A percentile compares a stretch with the other conserved stretches of the same genome.
phyloP scores from a whole-genome alignment of 2,888 invertebrate species.

The Idaea aversata region DNA sequence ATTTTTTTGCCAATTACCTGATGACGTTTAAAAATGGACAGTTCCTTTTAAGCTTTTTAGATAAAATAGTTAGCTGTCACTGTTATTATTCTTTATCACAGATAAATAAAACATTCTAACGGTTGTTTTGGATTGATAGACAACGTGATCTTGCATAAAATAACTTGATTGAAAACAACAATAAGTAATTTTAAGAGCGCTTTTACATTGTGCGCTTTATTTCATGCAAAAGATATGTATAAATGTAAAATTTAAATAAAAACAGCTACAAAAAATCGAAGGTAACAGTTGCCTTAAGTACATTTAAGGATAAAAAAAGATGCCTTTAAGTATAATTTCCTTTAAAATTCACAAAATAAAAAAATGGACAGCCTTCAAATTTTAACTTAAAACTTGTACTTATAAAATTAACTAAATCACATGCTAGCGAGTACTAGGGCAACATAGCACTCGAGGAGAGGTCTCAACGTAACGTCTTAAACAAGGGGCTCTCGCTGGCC shows the following conservation, averaged over 20 bases:
- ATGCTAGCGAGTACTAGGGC: slow-evolving; percentile 49
- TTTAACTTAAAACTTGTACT: slow-evolving; percentile 64
- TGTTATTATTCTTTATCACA: slow-evolving; percentile 13
- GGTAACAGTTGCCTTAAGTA: neutral
- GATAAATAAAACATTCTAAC: slow-evolving; percentile 8
- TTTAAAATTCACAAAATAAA: slow-evolving; percentile 22
- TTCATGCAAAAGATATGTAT: neutral
- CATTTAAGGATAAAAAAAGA: neutral
- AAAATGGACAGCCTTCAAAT: slow-evolving; percentile 39
- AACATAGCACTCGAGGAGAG: slow-evolving; percentile 14
- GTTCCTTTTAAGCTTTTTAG: slow-evolving; percentile 11
- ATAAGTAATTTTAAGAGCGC: neutral
- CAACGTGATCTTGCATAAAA: neutral
- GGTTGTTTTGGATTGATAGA: neutral
- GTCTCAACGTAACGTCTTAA: slow-evolving; percentile 30
- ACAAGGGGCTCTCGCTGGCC: slow-evolving; percentile 65
- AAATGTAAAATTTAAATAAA: neutral
- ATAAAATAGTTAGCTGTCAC: slow-evolving; percentile 5
- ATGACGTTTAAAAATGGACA: slow-evolving; percentile 27
- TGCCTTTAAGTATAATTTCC: neutral
- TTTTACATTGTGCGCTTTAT: neutral
- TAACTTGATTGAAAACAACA: neutral
- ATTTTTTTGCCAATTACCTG: slow-evolving; percentile 23
- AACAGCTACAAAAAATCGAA: neutral
- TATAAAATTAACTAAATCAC: slow-evolving; percentile 76